phyloP scores from a whole-genome alignment of 2,797 vertebrate species.

The Ctenosaura bakeri region DNA sequence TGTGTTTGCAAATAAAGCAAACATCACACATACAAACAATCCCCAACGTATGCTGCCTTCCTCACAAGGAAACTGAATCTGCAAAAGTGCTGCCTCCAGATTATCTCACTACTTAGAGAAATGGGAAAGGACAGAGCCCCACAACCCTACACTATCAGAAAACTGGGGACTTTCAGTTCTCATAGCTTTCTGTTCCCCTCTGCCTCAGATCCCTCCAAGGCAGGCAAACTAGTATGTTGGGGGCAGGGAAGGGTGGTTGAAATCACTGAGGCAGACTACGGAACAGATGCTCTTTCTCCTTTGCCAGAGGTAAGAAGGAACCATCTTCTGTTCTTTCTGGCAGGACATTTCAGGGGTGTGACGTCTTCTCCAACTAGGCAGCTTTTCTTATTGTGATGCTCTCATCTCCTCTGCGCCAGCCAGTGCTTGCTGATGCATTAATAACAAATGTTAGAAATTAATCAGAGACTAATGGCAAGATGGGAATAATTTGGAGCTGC shows the following conservation, averaged over 20 bases:
- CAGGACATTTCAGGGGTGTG: background rate
- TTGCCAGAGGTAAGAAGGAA: background rate
- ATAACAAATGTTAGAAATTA: constrained; percentile 41
- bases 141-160: background rate
- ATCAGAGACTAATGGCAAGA: constrained; percentile 38
- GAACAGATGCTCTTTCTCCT: constrained; percentile 19
- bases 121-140: too few relatives aligned
- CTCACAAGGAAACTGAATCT: background rate
- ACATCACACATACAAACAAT: background rate
- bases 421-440: constrained; percentile 17
- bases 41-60: background rate
- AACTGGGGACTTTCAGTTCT: background rate
- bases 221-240: constrained; percentile 10
- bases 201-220: background rate
- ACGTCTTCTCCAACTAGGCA: constrained; percentile 27
- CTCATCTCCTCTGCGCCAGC: background rate
- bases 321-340: constrained; percentile 30
- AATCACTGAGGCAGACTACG: constrained; percentile 22
- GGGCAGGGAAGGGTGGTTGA: constrained; percentile 24
- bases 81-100: background rate
- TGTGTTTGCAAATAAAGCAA: background rate
- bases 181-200: background rate
- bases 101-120: background rate
- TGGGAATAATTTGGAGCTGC: constrained; percentile 29
- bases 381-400: constrained; percentile 19